Conservation (phyloP, 1,140 invertebrate genomes). For the Trichonephila inaurata region DNA sequence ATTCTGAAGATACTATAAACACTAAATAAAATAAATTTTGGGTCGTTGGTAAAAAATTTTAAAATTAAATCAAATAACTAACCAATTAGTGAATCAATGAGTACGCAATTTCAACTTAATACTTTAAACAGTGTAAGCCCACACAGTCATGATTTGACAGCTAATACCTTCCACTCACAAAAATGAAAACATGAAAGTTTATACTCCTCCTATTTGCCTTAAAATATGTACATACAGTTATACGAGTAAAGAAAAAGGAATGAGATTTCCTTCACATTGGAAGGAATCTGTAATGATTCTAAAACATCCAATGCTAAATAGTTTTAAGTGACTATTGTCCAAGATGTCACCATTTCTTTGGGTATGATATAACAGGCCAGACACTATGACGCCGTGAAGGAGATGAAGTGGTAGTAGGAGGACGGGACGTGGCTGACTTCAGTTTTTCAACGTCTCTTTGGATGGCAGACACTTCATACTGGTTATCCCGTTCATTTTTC, state of each 20-base stretch:
- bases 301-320: conserved; percentile 21
- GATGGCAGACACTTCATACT: conserved; percentile 1
- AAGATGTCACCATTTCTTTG: conserved; percentile 67
- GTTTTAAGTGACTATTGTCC: conserved; percentile 6
- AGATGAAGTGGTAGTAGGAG: conserved; percentile 33
- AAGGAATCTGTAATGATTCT: neutral
- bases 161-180: neutral
- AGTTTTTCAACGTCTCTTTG: conserved; percentile 68
- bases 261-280: neutral
- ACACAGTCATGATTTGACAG: neutral
- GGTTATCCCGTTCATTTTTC: conserved; percentile 55
- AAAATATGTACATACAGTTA: conserved; percentile 11
- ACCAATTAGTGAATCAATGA: too few species aligned
- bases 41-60: too few species aligned
- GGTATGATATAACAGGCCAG: conserved; percentile 63
- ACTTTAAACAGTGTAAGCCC: neutral
- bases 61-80: too few species aligned
- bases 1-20: too few species aligned
- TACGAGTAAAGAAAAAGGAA: neutral
- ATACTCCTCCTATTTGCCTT: neutral
- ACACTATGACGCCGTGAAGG: conserved; percentile 65
- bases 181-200: neutral
- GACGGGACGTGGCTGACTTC: conserved; percentile 56
- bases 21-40: too few species aligned
- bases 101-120: too few species aligned